Conservation (phyloP, 2,888 invertebrate species). For the Andrena flavipes region DNA sequence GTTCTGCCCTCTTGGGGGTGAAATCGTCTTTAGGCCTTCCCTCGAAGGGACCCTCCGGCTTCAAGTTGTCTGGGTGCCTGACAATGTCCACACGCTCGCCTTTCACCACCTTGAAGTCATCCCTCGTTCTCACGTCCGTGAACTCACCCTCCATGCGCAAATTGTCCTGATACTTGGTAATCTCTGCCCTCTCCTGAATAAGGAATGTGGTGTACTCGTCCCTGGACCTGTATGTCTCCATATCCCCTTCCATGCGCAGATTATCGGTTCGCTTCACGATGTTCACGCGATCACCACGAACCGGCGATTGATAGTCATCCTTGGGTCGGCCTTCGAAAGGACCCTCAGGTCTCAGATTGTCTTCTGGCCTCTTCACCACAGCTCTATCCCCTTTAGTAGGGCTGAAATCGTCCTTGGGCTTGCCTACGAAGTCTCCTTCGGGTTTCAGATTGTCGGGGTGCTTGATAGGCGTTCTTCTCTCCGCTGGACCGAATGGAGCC, state of each 20-base stretch:
- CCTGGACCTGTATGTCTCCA: slow-evolving; percentile 85
- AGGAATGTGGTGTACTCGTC: slow-evolving; percentile 87
- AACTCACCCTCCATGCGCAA: slow-evolving; percentile 88
- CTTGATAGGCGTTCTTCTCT: slow-evolving; percentile 77
- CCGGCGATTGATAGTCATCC: slow-evolving; percentile 76
- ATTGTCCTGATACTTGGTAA: slow-evolving; percentile 88
- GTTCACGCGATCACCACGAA: slow-evolving; percentile 87
- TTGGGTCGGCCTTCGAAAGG: slow-evolving; percentile 83
- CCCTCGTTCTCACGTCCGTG: slow-evolving; percentile 85
- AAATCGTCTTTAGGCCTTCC: slow-evolving; percentile 85
- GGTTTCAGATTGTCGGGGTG: slow-evolving; percentile 84
- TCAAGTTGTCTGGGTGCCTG: slow-evolving; percentile 77
- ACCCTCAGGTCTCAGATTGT: slow-evolving; percentile 88
- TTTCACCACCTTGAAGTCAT: slow-evolving; percentile 86
- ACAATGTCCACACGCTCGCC: slow-evolving; percentile 78
- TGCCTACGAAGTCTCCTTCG: slow-evolving; percentile 85
- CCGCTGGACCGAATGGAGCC: slow-evolving; percentile 73
- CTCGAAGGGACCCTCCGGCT: slow-evolving; percentile 81
- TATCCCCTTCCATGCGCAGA: slow-evolving; percentile 84
- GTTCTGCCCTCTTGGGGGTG: slow-evolving; percentile 77
- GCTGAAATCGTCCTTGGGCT: slow-evolving; percentile 81
- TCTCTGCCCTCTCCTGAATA: slow-evolving; percentile 86
- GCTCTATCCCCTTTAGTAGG: slow-evolving; percentile 81
- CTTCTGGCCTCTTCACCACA: slow-evolving; percentile 83
- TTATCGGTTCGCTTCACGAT: slow-evolving; percentile 85